A percentile compares a stretch with the other conserved stretches of the same genome.
Evolutionary conservation across 2,113 vertebrate species (phyloP).

Genomic region (Nematolebias whitei): DNA sequence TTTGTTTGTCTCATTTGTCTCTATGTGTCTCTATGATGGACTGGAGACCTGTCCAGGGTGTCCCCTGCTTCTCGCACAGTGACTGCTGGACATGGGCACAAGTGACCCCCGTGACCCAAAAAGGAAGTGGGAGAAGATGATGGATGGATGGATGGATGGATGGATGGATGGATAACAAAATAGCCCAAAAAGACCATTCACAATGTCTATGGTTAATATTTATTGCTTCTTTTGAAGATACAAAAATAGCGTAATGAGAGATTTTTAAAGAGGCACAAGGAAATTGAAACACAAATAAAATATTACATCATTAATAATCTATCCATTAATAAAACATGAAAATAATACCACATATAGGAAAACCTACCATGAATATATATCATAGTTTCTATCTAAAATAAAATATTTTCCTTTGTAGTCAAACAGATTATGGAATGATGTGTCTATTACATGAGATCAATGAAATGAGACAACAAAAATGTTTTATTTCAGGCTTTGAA

Average conservation of each 20-base stretch:
- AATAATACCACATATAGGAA: constrained; percentile 39
- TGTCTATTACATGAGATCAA: constrained; percentile 72
- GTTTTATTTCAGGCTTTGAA: constrained; percentile 47
- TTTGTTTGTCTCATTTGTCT: no score
- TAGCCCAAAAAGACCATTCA: constrained; percentile 11
- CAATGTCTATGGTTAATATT: constrained; percentile 59
- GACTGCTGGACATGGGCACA: no score
- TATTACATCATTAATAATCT: constrained; percentile 41
- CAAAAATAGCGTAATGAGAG: constrained; percentile 67
- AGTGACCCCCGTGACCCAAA: no score
- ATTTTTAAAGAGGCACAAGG: constrained; percentile 35
- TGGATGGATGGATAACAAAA: no score
- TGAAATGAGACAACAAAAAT: constrained; percentile 80
- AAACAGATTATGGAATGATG: constrained; percentile 41
- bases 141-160: no score
- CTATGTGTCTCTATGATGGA: no score
- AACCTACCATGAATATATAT: constrained; percentile 28
- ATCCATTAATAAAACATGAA: constrained; percentile 24
- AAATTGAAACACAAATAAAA: constrained; percentile 31
- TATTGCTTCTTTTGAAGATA: constrained; percentile 73
- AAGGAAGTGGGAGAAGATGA: no score
- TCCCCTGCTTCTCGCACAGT: no score
- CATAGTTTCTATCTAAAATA: constrained; percentile 10
- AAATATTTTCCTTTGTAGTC: no score
- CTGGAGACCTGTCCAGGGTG: no score